Base-by-base conservation (phyloP, 2,113 vertebrate species). In the Psophia crepitans region DNA sequence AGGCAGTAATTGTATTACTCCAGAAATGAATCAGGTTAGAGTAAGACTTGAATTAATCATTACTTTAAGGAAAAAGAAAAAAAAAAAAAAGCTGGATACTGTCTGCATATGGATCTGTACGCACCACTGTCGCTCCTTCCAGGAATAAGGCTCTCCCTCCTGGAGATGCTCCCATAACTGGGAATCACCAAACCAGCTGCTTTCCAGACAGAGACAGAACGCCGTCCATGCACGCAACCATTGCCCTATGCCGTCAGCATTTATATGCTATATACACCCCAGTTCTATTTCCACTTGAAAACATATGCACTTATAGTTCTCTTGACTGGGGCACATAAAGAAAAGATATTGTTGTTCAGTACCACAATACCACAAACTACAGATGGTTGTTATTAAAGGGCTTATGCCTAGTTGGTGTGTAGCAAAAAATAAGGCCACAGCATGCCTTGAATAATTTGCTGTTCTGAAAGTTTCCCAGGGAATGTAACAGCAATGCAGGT, bases 41-140 rank as follows among this genome's bases (percentile, higher is more conserved):
- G 33, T 32, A 83, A 8, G 14, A 60, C 22, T 85, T 71, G 6
- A 37, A 81, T 61, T 69, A 61, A 51, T 63, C 49, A 53, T 8
- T 37, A 73, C 69, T 87, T 77, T 63, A 37, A 56, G 10, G 3
- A 61, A 70, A 61, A 87, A 80, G 32, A 5, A 53, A 49, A 49
- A 61, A 70, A 61, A 87, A 80, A n/a, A 5, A 53, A 49, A 49
- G 8, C 17, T n/a, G 6, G 5, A 75, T 32, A n/a, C 30, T 28
- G 14, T 53, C 11, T 37, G 16, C 1, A 2, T 71, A 49, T 1
- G 6, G 37, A 64, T 51, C 37, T 2, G 0, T 54, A 44, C n/a
- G 11, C 11, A 82, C 8, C 16, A 48, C 27, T 8, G 4, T 44
- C 12, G 16, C 2, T 73, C 33, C 21, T 89, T 89, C 63, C 17